These are phyloP conservation scores for Colostygia pectinataria DNA, from an alignment of 2,888 invertebrate species.

Conservation along the genomic window DNA sequence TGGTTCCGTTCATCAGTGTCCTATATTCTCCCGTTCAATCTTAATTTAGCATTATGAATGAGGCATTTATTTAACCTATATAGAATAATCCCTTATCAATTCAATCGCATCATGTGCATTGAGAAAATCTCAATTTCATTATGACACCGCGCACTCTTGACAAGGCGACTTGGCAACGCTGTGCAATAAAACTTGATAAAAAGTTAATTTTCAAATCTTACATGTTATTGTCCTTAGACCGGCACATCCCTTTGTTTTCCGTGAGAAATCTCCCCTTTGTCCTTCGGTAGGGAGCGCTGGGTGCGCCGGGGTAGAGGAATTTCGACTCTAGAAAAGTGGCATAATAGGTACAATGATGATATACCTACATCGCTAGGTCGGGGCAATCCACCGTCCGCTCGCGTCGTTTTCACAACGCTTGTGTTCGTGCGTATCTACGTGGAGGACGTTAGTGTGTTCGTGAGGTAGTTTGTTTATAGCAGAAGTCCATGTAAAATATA, in stretches of 20 bases:
- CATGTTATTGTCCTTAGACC: conserved; percentile 61
- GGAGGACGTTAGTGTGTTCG: conserved; percentile 69
- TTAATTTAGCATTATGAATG: conserved; percentile 18
- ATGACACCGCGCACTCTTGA: conserved; percentile 58
- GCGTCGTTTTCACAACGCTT: conserved; percentile 70
- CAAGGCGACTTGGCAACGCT: conserved; percentile 69
- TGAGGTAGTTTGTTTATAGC: conserved; percentile 85
- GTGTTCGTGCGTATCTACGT: conserved; percentile 70
- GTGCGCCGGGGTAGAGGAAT: conserved; percentile 74
- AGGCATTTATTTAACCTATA: conserved; percentile 40
- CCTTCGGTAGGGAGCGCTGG: conserved; percentile 73
- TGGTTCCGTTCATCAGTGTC: conserved; percentile 46
- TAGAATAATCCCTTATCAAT: conserved; percentile 52
- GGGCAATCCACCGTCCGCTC: conserved; percentile 65
- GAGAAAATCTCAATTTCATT: conserved; percentile 64
- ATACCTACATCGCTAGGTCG: conserved; percentile 65
- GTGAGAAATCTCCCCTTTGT: conserved; percentile 77
- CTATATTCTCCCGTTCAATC: conserved; percentile 51
- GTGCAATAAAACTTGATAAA: conserved; percentile 53
- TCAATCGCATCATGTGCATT: conserved; percentile 49
- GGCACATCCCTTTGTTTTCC: conserved; percentile 79
- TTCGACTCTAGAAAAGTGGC: conserved; percentile 80
- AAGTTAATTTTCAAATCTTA: conserved; percentile 56
- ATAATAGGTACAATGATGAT: conserved; percentile 70
- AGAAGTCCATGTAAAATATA: conserved; percentile 60